Percentiles rank a stretch among this genome's conserved stretches.
These are phyloP conservation scores for Theocolax elegans DNA, from an alignment of 1,140 invertebrate genomes.

Conservation along the genomic window DNA sequence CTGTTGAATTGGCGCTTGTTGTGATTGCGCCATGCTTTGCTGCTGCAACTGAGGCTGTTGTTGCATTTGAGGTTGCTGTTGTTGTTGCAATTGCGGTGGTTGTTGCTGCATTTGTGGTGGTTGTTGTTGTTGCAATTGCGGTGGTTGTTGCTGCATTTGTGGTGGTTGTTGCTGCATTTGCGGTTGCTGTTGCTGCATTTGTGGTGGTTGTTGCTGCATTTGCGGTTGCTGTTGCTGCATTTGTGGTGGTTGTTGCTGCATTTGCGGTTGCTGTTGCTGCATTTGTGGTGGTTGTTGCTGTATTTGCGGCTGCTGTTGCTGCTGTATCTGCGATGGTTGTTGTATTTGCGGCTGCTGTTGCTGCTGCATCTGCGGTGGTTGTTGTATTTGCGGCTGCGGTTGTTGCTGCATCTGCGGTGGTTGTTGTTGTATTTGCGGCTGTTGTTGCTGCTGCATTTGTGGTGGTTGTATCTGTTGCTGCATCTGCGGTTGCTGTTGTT, in stretches of 20 bases:
- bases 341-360: constrained; percentile 55
- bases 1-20: constrained; percentile 9
- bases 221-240: constrained; percentile 48
- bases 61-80: constrained; percentile 4
- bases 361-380: constrained; percentile 51
- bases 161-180: background rate
- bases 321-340: constrained; percentile 58
- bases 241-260: constrained; percentile 23
- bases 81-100: constrained; percentile 26
- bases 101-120: constrained; percentile 46
- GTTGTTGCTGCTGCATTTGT: constrained; percentile 62
- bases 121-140: constrained; percentile 50
- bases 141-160: constrained; percentile 35
- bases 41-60: constrained; percentile 15
- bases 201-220: constrained; percentile 54
- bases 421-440: constrained; percentile 22
- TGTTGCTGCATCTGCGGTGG: constrained; percentile 42
- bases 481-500: constrained; percentile 48
- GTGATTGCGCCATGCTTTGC: constrained; percentile 16
- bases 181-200: constrained; percentile 60
- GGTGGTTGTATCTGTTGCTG: constrained; percentile 55
- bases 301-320: constrained; percentile 51
- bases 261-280: constrained; percentile 1
- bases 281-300: too few species aligned
- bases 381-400: constrained; percentile 45